Percentiles rank a stretch among this genome's conserved stretches.
phyloP scores from a whole-genome alignment of 2,888 invertebrate species.

The Cantharis nigra region DNA sequence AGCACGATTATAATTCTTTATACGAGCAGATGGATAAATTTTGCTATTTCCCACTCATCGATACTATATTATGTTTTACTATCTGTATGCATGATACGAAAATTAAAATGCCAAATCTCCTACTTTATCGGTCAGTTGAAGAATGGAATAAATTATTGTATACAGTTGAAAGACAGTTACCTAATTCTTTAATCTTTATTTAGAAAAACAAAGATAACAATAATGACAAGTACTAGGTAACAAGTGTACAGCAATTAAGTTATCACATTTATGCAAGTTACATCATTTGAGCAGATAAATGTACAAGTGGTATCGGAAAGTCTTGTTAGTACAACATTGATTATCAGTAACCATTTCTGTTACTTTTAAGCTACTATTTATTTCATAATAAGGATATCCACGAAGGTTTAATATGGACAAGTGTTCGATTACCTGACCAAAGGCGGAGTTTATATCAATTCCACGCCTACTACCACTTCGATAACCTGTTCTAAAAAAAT shows the following conservation, averaged over 20 bases:
- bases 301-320: constrained; percentile 25
- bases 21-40: too few relatives aligned
- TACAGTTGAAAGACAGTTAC: neutral
- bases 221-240: neutral
- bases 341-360: constrained; percentile 30
- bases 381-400: constrained; percentile 42
- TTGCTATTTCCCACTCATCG: too few relatives aligned
- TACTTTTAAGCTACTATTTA: constrained; percentile 41
- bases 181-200: neutral
- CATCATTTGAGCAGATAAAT: constrained; percentile 32
- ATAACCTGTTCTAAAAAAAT: constrained; percentile 53
- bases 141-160: neutral
- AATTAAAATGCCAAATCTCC: neutral
- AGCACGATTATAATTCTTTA: too few relatives aligned
- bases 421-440: constrained; percentile 49
- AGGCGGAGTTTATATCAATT: constrained; percentile 43
- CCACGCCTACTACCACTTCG: constrained; percentile 50
- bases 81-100: neutral
- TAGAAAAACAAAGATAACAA: neutral
- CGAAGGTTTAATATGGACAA: constrained; percentile 46
- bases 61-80: neutral
- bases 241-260: constrained; percentile 26
- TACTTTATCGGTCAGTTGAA: neutral
- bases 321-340: constrained; percentile 26
- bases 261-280: constrained; percentile 23